These are phyloP conservation scores for Cydia pomonella DNA, from an alignment of 1,140 invertebrate genomes.

Conservation along the genomic window DNA sequence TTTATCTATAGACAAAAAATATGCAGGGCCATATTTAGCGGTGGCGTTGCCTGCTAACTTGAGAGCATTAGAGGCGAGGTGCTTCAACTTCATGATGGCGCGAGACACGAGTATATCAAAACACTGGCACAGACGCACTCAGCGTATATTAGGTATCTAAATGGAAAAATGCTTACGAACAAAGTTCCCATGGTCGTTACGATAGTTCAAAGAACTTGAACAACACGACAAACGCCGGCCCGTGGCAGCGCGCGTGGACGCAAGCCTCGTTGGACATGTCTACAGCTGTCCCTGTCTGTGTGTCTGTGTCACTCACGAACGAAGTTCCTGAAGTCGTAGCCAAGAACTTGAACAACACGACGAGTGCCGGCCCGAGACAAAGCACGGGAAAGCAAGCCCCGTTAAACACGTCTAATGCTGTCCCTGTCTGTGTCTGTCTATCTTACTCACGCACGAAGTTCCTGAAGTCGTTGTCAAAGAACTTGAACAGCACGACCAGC, in stretches of 20 bases:
- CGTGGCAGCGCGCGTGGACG: conserved; percentile 56
- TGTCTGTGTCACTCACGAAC: conserved; percentile 60
- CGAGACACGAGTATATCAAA: no score
- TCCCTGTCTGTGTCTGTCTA: no score
- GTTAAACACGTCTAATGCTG: conserved; percentile 55
- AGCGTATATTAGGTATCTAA: no score
- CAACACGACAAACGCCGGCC: conserved; percentile 57
- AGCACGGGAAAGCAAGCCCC: conserved; percentile 67
- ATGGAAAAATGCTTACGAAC: not conserved
- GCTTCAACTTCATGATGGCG: no score
- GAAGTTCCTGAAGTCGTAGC: conserved; percentile 61
- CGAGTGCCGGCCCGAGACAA: conserved; percentile 51
- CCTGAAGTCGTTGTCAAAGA: conserved; percentile 61
- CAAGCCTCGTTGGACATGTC: conserved; percentile 71
- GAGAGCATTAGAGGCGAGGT: no score
- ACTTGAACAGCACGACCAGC: conserved; percentile 68
- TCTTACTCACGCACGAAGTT: conserved; percentile 63
- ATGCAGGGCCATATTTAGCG: no score
- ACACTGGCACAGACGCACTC: no score
- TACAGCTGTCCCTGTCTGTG: no score
- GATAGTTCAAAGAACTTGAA: conserved; percentile 75
- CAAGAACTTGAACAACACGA: conserved; percentile 72
- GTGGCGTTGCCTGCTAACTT: no score
- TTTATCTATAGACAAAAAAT: no score
- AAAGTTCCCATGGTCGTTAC: conserved; percentile 59